Base-by-base conservation (phyloP, 2,797 vertebrate species). In the Micromesistius poutassou region DNA sequence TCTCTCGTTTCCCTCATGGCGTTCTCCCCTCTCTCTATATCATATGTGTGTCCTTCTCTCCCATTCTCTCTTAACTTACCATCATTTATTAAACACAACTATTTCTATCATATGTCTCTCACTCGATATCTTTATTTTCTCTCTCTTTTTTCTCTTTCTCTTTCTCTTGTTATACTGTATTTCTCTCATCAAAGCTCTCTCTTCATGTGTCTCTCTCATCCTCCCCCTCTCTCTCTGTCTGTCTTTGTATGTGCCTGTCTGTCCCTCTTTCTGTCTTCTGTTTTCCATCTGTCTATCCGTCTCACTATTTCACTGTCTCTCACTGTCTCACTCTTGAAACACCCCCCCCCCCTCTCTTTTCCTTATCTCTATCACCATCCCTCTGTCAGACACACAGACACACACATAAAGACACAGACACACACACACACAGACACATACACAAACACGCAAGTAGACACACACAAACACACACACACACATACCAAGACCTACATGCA, bases 391-490 rank as follows among this genome's bases (percentile, higher is more conserved):
- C 46, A 46, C 12, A n/a, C n/a, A n/a, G n/a, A n/a, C n/a, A n/a
- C n/a, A n/a, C n/a, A n/a, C n/a, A n/a, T n/a, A n/a, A n/a, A n/a
- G n/a, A 50, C 76, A 62, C 70, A 38, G 30, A 79, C 74, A 68
- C 40, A 79, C 36, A 82, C 75, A 73, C 40, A 75, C 55, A 42
- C 79, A 55, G 68, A 72, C 31, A 83, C 55, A 79, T 2, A 40
- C 38, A 40, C 9, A 10, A 8, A 40, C 38, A 0, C 38, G 12
- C 0, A 40, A 50, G 71, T 66, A 4, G 81, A 77, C 40, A 81
- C 80, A 82, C 76, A 30, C 68, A n/a, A n/a, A 75, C 77, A 77
- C 75, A 74, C 62, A 55, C 78, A 82, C 46, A 50, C 46, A 22
- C 46, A 50, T 74, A 66, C 50, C 68, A 35, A 28, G 28, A 66